A percentile compares a stretch with the other conserved stretches of the same genome.
These are phyloP conservation scores for Seira sanloemensis DNA, from an alignment of 2,888 invertebrate species.

Conservation along the genomic window DNA sequence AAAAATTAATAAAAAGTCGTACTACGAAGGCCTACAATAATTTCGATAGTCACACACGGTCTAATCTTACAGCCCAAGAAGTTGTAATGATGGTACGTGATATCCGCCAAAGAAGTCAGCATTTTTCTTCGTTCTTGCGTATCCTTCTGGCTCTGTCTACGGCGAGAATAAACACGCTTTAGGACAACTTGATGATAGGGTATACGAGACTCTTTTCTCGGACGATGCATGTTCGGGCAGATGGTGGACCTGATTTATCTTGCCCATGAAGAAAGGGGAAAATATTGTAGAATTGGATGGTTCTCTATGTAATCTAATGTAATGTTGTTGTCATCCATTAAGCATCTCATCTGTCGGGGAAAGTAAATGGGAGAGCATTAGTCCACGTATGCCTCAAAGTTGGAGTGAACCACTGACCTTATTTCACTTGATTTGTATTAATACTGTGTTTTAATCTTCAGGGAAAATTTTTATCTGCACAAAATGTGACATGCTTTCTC, in stretches of 20 bases:
- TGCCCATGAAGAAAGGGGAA: slow-evolving; percentile 33
- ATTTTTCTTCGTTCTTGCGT: not conserved
- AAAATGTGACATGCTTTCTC: slow-evolving; percentile 7
- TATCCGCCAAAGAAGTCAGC: slow-evolving; percentile 49
- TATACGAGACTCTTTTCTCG: not conserved
- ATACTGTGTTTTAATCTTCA: slow-evolving; percentile 27
- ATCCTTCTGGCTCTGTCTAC: not conserved
- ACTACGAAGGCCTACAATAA: slow-evolving; percentile 8
- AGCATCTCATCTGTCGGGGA: slow-evolving; percentile 46
- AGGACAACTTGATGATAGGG: not conserved
- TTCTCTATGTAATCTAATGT: slow-evolving; percentile 51
- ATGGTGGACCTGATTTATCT: slow-evolving; percentile 53
- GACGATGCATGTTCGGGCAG: slow-evolving; percentile 35
- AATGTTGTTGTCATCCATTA: slow-evolving; percentile 57
- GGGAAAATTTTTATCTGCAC: not conserved
- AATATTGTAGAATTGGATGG: slow-evolving; percentile 12
- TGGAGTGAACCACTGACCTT: slow-evolving; percentile 42
- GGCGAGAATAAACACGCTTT: not conserved
- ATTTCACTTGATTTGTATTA: slow-evolving; percentile 21
- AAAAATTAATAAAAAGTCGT: slow-evolving; percentile 3
- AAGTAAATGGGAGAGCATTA: slow-evolving; percentile 36
- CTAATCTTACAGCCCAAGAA: not conserved
- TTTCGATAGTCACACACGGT: not conserved
- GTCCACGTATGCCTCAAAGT: slow-evolving; percentile 1
- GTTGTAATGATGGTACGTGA: slow-evolving; percentile 59